Percentiles rank a stretch among this genome's conserved stretches.
These are phyloP conservation scores for Sitta carolinensis DNA, from an alignment of 2,797 vertebrate genomes.

Conservation along the genomic window DNA sequence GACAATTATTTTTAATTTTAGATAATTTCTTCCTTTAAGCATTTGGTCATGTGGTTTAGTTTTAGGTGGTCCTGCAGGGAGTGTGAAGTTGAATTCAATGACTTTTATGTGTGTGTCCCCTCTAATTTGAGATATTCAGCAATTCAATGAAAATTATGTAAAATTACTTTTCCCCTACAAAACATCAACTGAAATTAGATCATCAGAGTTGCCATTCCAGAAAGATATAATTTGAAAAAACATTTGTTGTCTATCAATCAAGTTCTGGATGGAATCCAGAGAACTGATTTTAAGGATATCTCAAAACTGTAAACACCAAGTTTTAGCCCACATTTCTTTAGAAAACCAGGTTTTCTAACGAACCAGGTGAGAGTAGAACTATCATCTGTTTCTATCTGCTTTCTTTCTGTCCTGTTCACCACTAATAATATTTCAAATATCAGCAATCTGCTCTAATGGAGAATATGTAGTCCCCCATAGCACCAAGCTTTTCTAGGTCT, in stretches of 20 bases:
- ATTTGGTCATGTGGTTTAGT: not conserved
- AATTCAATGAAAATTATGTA: not conserved
- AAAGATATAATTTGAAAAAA: not conserved
- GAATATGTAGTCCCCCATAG: not conserved
- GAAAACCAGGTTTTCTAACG: not conserved
- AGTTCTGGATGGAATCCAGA: not conserved
- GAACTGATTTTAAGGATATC: not conserved
- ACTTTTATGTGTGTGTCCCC: not conserved
- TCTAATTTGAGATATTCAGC: not conserved
- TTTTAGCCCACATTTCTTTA: not conserved
- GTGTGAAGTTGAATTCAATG: not conserved
- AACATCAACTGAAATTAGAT: not conserved
- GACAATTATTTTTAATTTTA: not conserved
- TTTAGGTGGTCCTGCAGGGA: not conserved
- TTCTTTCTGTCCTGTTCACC: not conserved
- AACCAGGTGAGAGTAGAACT: not conserved
- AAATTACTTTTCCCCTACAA: not conserved
- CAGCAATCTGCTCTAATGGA: not conserved
- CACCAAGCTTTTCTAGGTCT: not conserved
- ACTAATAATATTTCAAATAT: not conserved
- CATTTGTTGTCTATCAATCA: not conserved
- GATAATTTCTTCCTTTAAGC: not conserved
- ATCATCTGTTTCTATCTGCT: not conserved
- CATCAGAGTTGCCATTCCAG: not conserved
- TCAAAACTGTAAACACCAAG: not conserved